Evolutionary conservation across 1,140 invertebrate species (phyloP), one percentile per base, ranked within the genome.

Genomic region (Zaprionus taronus): DNA sequence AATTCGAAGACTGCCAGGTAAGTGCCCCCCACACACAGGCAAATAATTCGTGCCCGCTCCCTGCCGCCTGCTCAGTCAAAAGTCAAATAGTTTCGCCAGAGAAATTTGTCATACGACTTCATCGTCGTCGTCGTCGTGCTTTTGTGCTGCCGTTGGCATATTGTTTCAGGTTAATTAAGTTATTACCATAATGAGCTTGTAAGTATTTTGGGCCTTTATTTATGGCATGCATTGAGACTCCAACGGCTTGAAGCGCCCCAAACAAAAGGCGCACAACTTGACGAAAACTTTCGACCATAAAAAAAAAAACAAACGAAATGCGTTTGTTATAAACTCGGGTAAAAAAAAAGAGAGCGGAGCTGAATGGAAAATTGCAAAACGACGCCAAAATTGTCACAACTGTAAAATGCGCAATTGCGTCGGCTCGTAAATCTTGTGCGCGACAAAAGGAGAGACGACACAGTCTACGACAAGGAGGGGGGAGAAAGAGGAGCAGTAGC

Each of bases 151-250:
- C n/a, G 38, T 41, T 68, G 72, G 85, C 86, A 85, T 85, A 90
- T 90, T 90, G 85, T 90, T 90, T 90, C 81, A 80, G 86, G 85
- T 90, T 90, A 90, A 90, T 90, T 90, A 90, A 90, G 85, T 90
- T 90, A 90, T 90, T 90, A 90, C 85, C 82, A 90, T 90, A 90
- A 90, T 90, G 85, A 90, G 85, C 81, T 90, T 82, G 79, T 83
- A 79, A 83, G 79, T 85, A 90, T 90, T 85, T 78, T 68, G 68
- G 68, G 79, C 63, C 38, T 82, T 76, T 84, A 87, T 84, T 84
- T 89, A 89, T 89, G 84, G 55, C 81, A 81, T 83, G 84, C 84
- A 83, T 68, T 76, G 68, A 51, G n/a, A 34, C 31, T 34, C 2
- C 31, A 11, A 7, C 28, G 28, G 28, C 7, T 31, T 31, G 28